These are phyloP conservation scores for Tokudaia muenninki DNA, from an alignment of 2,797 vertebrate genomes.

Conservation along the genomic window DNA sequence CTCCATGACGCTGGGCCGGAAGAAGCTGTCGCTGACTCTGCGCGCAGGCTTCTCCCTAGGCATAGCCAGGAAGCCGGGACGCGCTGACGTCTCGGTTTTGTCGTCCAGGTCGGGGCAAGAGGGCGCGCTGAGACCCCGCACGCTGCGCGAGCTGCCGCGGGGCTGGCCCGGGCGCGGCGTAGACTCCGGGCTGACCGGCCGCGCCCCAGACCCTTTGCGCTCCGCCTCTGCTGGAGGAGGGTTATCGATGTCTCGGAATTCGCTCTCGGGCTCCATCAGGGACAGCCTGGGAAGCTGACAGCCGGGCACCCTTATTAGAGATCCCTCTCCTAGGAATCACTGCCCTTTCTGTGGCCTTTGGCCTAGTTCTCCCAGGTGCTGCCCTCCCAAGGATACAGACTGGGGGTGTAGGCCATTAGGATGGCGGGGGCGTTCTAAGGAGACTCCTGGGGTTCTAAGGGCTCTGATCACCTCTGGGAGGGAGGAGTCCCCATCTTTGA, in stretches of 20 bases:
- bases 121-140: constrained; percentile 78
- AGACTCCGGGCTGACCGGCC: neutral
- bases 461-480: neutral
- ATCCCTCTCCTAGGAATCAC: neutral
- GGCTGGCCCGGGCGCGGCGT: constrained; percentile 60
- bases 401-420: neutral
- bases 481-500: neutral
- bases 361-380: neutral
- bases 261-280: constrained; percentile 81
- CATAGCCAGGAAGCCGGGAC: constrained; percentile 75
- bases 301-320: constrained; percentile 52
- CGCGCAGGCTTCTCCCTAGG: constrained; percentile 78
- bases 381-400: neutral
- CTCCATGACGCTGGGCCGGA: constrained; percentile 86
- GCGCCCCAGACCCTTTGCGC: constrained; percentile 75
- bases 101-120: constrained; percentile 85
- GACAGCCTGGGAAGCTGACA: constrained; percentile 86
- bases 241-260: constrained; percentile 80
- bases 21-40: constrained; percentile 87
- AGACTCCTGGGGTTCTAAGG: neutral
- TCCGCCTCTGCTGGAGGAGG: neutral
- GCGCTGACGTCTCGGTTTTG: constrained; percentile 67
- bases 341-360: neutral
- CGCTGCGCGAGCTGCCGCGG: constrained; percentile 75
- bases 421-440: too few relatives aligned